A percentile compares a stretch with the other conserved stretches of the same genome.
Conservation (phyloP, 2,888 invertebrate genomes). For the Pyrocoelia pectoralis region DNA sequence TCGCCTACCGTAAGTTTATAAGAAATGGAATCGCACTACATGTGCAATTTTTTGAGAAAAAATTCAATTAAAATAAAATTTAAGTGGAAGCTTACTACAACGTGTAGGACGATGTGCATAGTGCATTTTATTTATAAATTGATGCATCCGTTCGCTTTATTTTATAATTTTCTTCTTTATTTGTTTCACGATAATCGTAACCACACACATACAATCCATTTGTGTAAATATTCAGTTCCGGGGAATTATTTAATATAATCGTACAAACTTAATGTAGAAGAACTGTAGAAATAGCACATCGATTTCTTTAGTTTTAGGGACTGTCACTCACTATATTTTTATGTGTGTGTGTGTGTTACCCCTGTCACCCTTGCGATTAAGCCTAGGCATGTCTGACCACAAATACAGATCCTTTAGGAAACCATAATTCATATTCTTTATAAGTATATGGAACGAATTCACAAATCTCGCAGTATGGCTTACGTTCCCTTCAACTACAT, state of each 20-base stretch:
- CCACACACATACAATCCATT: constrained; percentile 12
- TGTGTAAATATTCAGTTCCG: constrained; percentile 6
- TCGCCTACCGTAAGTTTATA: constrained; percentile 30
- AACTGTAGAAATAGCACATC: constrained; percentile 29
- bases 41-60: not conserved
- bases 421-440: constrained; percentile 22
- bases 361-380: constrained; percentile 33
- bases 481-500: not conserved
- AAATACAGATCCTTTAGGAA: constrained; percentile 20
- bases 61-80: not conserved
- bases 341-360: constrained; percentile 30
- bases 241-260: not conserved
- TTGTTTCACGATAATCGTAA: not conserved
- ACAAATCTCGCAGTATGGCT: constrained; percentile 9
- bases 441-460: constrained; percentile 19
- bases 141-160: constrained; percentile 10
- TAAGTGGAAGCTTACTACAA: not conserved
- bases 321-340: constrained; percentile 36
- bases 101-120: not conserved
- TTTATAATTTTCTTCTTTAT: constrained; percentile 11
- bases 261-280: constrained; percentile 19
- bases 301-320: constrained; percentile 38
- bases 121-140: constrained; percentile 8
- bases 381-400: constrained; percentile 31
- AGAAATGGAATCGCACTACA: not conserved